Base-by-base conservation (phyloP, 2,113 vertebrate genomes). In the Tympanuchus pallidicinctus region DNA sequence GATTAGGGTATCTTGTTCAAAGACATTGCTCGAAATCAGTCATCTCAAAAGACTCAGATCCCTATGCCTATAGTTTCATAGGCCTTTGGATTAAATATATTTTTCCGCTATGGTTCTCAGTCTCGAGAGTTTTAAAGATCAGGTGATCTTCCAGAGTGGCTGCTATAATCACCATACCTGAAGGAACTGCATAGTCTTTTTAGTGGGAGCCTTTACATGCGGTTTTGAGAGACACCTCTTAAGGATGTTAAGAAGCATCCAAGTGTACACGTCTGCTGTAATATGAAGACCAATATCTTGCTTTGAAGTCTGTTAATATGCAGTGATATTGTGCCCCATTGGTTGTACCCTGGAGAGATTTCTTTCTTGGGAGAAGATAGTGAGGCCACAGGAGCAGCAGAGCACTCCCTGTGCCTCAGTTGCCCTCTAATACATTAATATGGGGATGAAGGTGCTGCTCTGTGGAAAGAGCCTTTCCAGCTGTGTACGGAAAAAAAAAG, bases 401-500 rank as follows among this genome's bases (percentile, higher is more conserved):
- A 40, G n/a, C n/a, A 10, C 36, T 56, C 63, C 15, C 8, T 27
- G 59, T 36, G 36, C 64, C 79, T 86, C 72, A 13, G 22, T 30
- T 90, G 10, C 24, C 61, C 59, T 2, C 0, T 5, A 66, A 11
- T 2, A 40, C 10, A 6, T 27, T 45, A 27, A 36, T 6, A 20
- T 9, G 52, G 70, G 84, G 66, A 22, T 79, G 12, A 8, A 18
- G 21, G 36, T 30, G 42, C 32, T 3, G 7, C 12, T 4, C 47
- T 67, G 25, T 73, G 60, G 14, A 61, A 89, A 72, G n/a, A 64
- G 14, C 48, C 40, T 30, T 91, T 72, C 36, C 61, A 71, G 0
- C 19, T 4, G 1, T 2, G 0, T 47, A 13, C 11, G 7, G 20
- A 54, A 36, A 64, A 19, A 3, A 42, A 42, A 42, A 42, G 11